Evolutionary conservation across 2,797 vertebrate genomes (phyloP), one percentile per base, ranked within the genome.

Genomic region (Poecile montanus): DNA sequence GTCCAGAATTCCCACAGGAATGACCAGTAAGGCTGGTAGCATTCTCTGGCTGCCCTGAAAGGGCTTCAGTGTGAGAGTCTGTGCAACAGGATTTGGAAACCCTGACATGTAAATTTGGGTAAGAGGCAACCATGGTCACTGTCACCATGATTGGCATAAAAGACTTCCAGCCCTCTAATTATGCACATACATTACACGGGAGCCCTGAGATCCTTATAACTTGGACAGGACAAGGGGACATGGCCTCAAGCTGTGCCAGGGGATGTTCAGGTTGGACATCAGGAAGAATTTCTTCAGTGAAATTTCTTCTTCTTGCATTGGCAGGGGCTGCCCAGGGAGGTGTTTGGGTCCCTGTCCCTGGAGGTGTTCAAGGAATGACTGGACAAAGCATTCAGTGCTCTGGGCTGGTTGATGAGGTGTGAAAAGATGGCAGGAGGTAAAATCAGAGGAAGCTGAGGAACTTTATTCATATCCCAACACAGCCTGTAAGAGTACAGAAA

Each of bases 161-260:
- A 66, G n/a, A 25, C 14, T 34, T 62, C n/a, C 42, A 82, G 27
- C 26, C 25, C 47, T 38, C 67, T 82, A 58, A 65, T 47, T 68
- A 42, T 65, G 42, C 44, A 50, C 36, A 44, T 10, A 16, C 6
- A 25, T 47, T n/a, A 11, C 44, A 54, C 5, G 27, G 38, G 17
- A 85, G 34, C 32, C 27, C 36, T 36, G 23, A 66, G 40, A 34
- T 19, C 63, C 42, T 47, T 26, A 6, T 1, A 50, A 48, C 25
- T 16, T 25, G 51, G 34, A 73, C 25, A 56, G 50, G 25, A 40
- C 29, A 47, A 56, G 34, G 48, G 34, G 42, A 40, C 10, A 40
- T 0, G 0, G 42, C 50, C 34, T 54, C 40, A 19, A 5, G n/a
- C 4, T 54, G 58, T 38, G n/a, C 18, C 34, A 47, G 40, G 12